Base-by-base conservation (phyloP, 2,888 invertebrate species). In the Vesta saturnalis region DNA sequence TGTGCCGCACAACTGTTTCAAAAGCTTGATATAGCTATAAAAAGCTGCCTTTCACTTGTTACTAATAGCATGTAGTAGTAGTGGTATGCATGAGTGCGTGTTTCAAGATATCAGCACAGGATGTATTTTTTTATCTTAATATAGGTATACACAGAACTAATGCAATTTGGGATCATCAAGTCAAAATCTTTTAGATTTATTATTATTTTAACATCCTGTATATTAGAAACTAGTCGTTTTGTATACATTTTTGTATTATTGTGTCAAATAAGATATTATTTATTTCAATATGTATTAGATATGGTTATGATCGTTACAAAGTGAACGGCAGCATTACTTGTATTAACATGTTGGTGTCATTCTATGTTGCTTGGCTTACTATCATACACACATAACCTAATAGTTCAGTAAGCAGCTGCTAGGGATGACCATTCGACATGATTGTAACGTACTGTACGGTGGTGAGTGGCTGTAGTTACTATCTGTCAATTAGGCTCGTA, bases 401-500 rank as follows among this genome's bases (percentile, higher is more conserved):
- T 70, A 65, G 49, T 67, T 69, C 47, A 64, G 56, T 60, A 62
- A 70, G 56, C 70, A 69, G 69, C 69, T 47, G 18, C 47, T 15
- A 23, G 56, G 68, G 39, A 64, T 67, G 70, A 69, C 73, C 69
- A 70, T 69, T 72, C 69, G 71, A 73, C 77, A 74, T 77, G 80
- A 83, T 83, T 82, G 82, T 83, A 83, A 83, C 83, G 81, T 83
- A 46, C 47, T 18, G 15, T 49, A 18, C 61, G 57, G 60, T 64
- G 60, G 64, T 69, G 64, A 65, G 72, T 73, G 80, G 80, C 80
- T 79, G 77, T 81, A 80, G 80, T 77, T 71, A 76, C 74, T 82
- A 79, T 80, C 79, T 80, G 83, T 83, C 82, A 83, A 82, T 83
- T 83, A 83, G 83, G 78, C 79, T 80, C 81, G 77, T 81, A 81